phyloP scores from a whole-genome alignment of 2,888 invertebrate species.

The Sarcophaga carnaria region DNA sequence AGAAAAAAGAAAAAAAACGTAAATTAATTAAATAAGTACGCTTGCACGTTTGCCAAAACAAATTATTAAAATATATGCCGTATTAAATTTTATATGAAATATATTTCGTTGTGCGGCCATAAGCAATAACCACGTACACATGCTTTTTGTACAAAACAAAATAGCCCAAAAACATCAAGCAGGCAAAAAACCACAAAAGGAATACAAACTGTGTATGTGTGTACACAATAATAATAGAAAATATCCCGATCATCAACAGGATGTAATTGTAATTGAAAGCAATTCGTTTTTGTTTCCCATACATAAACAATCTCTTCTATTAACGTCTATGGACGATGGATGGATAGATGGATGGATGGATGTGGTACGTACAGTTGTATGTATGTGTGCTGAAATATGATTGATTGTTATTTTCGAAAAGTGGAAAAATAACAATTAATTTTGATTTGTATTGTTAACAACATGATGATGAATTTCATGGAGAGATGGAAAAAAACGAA shows the following conservation, averaged over 20 bases:
- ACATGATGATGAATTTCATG: neutral
- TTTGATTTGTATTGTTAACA: slow-evolving; percentile 7
- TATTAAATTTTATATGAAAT: no score
- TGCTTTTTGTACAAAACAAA: neutral
- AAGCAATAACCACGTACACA: neutral
- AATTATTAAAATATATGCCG: no score
- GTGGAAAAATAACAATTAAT: slow-evolving; percentile 15
- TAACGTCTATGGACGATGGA: no score
- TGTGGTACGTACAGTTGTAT: neutral
- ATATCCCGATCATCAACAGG: neutral
- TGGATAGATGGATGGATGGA: no score
- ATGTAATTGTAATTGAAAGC: neutral
- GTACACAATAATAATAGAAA: slow-evolving; percentile 12
- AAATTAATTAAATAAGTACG: no score
- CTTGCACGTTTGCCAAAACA: no score
- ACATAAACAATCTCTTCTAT: neutral
- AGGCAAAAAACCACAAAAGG: neutral
- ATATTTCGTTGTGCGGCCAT: no score
- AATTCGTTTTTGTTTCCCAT: neutral
- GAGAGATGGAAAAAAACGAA: neutral
- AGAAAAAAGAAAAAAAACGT: no score
- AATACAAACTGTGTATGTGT: neutral
- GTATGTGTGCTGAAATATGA: slow-evolving; percentile 4
- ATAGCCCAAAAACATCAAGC: neutral
- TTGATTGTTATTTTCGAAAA: neutral